These are phyloP conservation scores for Ceyx erithaca DNA, from an alignment of 2,797 vertebrate genomes.

Conservation along the genomic window DNA sequence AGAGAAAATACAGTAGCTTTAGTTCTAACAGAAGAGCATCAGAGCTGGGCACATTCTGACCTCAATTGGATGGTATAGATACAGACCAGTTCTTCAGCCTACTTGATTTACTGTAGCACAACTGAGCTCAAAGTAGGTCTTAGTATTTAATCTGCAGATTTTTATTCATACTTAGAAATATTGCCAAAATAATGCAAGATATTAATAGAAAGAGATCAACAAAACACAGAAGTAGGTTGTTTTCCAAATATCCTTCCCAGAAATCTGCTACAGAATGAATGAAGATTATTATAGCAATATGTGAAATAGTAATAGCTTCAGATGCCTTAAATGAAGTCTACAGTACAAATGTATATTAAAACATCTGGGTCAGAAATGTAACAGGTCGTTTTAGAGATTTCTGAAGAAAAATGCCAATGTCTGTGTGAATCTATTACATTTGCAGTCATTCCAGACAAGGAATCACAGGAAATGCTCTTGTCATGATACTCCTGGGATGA, in stretches of 20 bases:
- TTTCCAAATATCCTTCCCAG: constrained; percentile 14
- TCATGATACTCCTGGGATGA: neutral
- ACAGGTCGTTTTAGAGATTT: neutral
- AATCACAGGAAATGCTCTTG: neutral
- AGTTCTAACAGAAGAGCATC: neutral
- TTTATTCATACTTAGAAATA: constrained; percentile 33
- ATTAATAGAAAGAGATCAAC: neutral
- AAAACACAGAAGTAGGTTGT: neutral
- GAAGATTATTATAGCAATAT: neutral
- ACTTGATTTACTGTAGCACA: neutral
- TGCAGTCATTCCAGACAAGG: neutral
- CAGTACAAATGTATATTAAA: neutral
- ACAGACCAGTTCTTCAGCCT: neutral
- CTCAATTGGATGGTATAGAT: neutral
- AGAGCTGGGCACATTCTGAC: neutral
- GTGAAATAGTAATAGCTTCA: neutral
- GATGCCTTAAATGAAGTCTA: neutral
- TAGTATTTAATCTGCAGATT: constrained; percentile 30
- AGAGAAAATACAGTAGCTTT: constrained; percentile 1
- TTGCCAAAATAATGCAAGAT: neutral
- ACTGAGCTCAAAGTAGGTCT: neutral
- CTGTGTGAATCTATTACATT: neutral
- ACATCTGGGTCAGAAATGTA: neutral
- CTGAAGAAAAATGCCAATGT: neutral
- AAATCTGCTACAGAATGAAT: neutral